Base-by-base conservation (phyloP, 2,113 vertebrate genomes). In the Varanus salvator region DNA sequence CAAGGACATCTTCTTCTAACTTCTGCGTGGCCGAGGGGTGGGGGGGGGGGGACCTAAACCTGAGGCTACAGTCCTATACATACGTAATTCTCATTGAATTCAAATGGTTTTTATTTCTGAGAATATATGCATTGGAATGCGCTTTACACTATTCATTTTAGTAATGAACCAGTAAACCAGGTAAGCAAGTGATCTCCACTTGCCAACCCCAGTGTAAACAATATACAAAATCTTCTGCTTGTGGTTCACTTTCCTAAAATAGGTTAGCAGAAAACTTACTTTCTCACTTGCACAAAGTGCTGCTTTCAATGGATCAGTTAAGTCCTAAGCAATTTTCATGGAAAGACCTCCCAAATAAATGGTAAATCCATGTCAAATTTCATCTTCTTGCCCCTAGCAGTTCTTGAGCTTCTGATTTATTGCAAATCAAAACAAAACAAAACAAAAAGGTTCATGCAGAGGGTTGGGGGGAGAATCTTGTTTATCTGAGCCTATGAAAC, bases 381-480 rank as follows among this genome's bases (percentile, higher is more conserved):
- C 83, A 85, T 71, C 66, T 85, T 31, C 27, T 71, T 69, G 83
- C 83, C 66, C 83, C 54, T 48, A 68, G 64, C 34, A 68, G 38
- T 69, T 85, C 66, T 50, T 71, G 6, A 71, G 44, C 48, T 85
- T 85, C 25, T 15, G 2, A 31, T 14, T 85, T 71, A 84, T 84
- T 84, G 52, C 44, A 84, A 52, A 69, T 27, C 66, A 85, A 85
- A 85, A 71, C 27, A 85, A 69, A 31, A 84, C 27, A 69, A 69
- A 84, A 17, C 27, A 11, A 2, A 66, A 66, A 66, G 27, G 25
- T 11, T 6, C 0, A 31, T 44, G 4, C 17, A n/a, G 76, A 8
- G 29, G 64, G 38, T 44, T 44, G 38, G 38, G 38, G 2, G 8
- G 34, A 66, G 23, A 31, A 85, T 50, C 44, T 38, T 8, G 7